phyloP scores from a whole-genome alignment of 2,797 vertebrate genomes.

The Melanotaenia trifasciata region DNA sequence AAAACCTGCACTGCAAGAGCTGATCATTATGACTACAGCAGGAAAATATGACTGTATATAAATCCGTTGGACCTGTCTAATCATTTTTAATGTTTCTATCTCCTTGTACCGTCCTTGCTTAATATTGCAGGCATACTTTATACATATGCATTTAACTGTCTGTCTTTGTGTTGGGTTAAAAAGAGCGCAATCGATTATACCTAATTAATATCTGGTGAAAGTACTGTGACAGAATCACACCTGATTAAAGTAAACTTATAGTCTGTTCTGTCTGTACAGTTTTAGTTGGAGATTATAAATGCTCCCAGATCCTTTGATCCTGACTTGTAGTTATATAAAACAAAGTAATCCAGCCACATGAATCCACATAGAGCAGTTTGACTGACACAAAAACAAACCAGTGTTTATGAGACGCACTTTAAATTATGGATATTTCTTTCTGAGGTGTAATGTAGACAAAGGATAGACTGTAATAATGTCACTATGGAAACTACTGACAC shows the following conservation, averaged over 20 bases:
- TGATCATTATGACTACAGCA: not conserved
- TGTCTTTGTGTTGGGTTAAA: slow-evolving; percentile 1
- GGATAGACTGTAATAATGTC: slow-evolving; percentile 18
- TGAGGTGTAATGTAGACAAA: slow-evolving; percentile 24
- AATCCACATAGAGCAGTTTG: not conserved
- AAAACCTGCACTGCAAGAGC: slow-evolving; percentile 10
- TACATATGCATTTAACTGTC: not conserved
- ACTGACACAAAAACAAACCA: slow-evolving; percentile 20
- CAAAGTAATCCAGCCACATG: not conserved
- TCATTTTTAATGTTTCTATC: not conserved
- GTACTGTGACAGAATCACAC: not conserved
- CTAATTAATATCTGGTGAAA: slow-evolving; percentile 3
- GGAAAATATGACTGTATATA: not conserved
- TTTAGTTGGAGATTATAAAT: not conserved
- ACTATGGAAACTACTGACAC: slow-evolving; percentile 38
- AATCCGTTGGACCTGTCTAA: not conserved
- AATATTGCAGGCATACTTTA: not conserved
- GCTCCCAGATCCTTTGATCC: slow-evolving; percentile 12
- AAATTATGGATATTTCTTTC: slow-evolving; percentile 2
- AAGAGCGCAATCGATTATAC: not conserved
- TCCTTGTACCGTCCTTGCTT: not conserved
- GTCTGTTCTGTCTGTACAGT: not conserved
- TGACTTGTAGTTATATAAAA: not conserved
- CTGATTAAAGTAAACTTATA: not conserved
- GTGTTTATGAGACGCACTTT: slow-evolving; percentile 9